Conservation (phyloP, 2,888 invertebrate genomes). For the Lypha dubia region DNA sequence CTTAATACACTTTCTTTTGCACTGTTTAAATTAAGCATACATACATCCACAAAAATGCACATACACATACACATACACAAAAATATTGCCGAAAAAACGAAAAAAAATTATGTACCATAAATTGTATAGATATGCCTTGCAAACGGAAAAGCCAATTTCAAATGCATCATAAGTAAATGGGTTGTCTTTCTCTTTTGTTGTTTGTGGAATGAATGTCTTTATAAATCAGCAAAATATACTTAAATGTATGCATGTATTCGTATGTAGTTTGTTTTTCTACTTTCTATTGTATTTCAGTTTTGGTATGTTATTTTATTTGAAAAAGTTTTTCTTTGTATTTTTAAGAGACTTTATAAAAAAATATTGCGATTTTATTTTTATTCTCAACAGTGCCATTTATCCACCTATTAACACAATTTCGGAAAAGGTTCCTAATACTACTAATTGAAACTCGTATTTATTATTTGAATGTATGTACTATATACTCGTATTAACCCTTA, state of each 20-base stretch:
- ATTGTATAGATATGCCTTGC: not conserved
- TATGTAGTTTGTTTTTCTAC: not conserved
- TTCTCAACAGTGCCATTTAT: conserved; percentile 77
- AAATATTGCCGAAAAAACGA: not conserved
- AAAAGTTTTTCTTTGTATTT: conserved; percentile 21
- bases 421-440: conserved; percentile 77
- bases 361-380: conserved; percentile 16
- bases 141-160: conserved; percentile 8
- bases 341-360: conserved; percentile 14
- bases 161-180: not conserved
- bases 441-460: conserved; percentile 49
- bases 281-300: conserved; percentile 25
- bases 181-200: not conserved
- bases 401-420: conserved; percentile 76
- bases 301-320: conserved; percentile 48
- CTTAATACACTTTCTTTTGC: conserved; percentile 4
- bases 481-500: conserved; percentile 8
- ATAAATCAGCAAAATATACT: not conserved
- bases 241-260: not conserved
- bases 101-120: not conserved
- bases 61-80: not conserved
- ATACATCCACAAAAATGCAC: not conserved
- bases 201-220: not conserved
- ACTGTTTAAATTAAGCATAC: conserved; percentile 18
- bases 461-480: conserved; percentile 29